Base-by-base conservation (phyloP, 1,140 invertebrate species). In the Sarcophaga bullata region DNA sequence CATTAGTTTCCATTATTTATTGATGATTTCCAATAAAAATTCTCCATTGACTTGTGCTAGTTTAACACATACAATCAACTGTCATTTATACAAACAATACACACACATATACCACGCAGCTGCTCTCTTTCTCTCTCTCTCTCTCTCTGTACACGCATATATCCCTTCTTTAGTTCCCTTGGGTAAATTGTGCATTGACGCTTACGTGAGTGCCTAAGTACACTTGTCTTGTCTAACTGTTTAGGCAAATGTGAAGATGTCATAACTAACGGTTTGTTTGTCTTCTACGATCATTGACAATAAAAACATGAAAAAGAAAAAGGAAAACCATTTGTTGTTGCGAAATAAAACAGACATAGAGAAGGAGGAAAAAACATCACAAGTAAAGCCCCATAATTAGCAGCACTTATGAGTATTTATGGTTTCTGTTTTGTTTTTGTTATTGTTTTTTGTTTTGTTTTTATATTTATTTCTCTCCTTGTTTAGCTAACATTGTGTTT, bases 1-100 rank as follows among this genome's bases (percentile, higher is more conserved):
- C 62, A 68, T 68, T 68, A 68, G 62, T 68, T 68, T 68, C 62
- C 9, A 68, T 68, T 68, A 68, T 68, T 19, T 68, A 68, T 68
- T 68, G 19, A 68, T 68, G 62, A 68, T 58, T 58, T 58, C 54
- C n/a, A 19, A 19, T 17, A 19, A 68, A 19, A 68, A 37, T 37
- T 68, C 62, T 68, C 62, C 19, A 68, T 68, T 68, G 62, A 68
- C 62, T 68, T 68, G 62, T 68, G 62, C 62, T 19, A 19, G 8
- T n/a, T 68, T 68, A 19, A n/a, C 19, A 11, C 10, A 58, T 13
- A 58, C 11, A 58, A 15, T 37, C 25, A 37, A 37, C 25, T 37
- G 1, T 37, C 25, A 37, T 37, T 37, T 37, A 37, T 37, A 37
- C 25, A 37, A 37, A 37, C 25, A 37, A 37, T 4, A 37, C 1